Base-by-base conservation (phyloP, 53 echinoderm and acorn worm species). In the Apostichopus leukothele region DNA sequence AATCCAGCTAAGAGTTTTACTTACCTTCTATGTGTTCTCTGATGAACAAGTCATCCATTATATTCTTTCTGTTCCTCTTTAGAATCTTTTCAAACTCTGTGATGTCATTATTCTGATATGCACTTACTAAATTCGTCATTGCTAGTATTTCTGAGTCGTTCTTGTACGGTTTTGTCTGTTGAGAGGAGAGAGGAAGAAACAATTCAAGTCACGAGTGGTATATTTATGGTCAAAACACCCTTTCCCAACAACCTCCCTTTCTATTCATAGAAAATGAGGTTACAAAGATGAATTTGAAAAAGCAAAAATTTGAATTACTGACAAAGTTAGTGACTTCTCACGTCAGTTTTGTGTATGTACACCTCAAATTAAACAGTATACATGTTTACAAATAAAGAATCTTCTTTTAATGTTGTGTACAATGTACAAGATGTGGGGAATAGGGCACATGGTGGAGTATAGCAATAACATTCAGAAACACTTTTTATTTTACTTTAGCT, bases 11-110 rank as follows among this genome's bases (percentile, higher is more conserved):
- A 39, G 39, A 39, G 39, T 39, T 39, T 39, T 7, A 22, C 86
- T 74, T 91, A 97, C 98, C 98, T 97, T 97, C 98, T 92, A 97
- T 97, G 90, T 97, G 98, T 93, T 97, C 98, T 90, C 98, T 97
- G 85, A 97, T 97, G 85, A 97, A 97, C 6, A 94, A 94, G 87
- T 97, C 98, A 86, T 97, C 98, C 98, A 97, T 97, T 76, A 97
- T 97, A 88, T 95, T 97, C 89, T 92, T 92, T 80, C 98, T 89
- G 90, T 97, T 95, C n/a, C 91, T 94, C 94, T 97, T 97, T 53
- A 97, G 86, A 57, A 97, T 97, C 87, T 97, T 97, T 94, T 97
- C 98, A 97, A 97, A 97, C 88, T 97, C 98, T 55, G 94, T 97
- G 86, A 97, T 97, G 91, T 97, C 98, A 55, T 97, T 97, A 75